Base-by-base conservation (phyloP, 2,888 invertebrate genomes). In the Clivina fossor region DNA sequence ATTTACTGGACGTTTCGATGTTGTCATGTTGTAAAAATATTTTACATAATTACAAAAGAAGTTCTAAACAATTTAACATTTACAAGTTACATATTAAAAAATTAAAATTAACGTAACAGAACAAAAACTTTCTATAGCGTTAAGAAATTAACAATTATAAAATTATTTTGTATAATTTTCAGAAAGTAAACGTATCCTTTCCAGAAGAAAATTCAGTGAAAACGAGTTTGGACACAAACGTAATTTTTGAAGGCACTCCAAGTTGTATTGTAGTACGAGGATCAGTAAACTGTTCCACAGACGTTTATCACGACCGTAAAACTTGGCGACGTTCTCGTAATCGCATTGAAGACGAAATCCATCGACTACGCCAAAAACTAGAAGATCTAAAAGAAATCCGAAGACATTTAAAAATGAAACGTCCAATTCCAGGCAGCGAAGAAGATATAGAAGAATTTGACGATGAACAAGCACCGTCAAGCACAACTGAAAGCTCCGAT, bases 341-440 rank as follows among this genome's bases (percentile, higher is more conserved):
- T 57, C 85, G 86, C 69, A 84, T 96, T 60, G 92, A 95, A 75
- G 85, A 86, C 68, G 87, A 93, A 76, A 96, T 96, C 65, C 84
- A 88, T 68, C 83, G 88, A 55, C 78, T 94, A 60, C 83, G 86
- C 69, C 83, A 85, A 58, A 88, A 92, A 73, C 77, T 96, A 60
- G 89, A 89, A 66, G 87, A 90, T 63, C 76, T 95, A 48, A 93
- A 93, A 78, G 90, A 90, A 74, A 91, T 93, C 58, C 83, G 91
- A 59, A 83, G 88, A 58, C 90, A 92, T 72, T 76, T 93, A 65
- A 88, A 89, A 73, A 84, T 85, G 58, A 83, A 82, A 66, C 85
- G 82, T 63, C 83, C 81, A 13, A 74, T 33, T 18, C 51, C 51
- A 1, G 57, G 26, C 16, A 19, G 33, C 11, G 37, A 48, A 33